Percentiles rank a stretch among this genome's conserved stretches.
Conservation (phyloP, 64 coral and sea anemone species). For the Dendronephthya gigantea region DNA sequence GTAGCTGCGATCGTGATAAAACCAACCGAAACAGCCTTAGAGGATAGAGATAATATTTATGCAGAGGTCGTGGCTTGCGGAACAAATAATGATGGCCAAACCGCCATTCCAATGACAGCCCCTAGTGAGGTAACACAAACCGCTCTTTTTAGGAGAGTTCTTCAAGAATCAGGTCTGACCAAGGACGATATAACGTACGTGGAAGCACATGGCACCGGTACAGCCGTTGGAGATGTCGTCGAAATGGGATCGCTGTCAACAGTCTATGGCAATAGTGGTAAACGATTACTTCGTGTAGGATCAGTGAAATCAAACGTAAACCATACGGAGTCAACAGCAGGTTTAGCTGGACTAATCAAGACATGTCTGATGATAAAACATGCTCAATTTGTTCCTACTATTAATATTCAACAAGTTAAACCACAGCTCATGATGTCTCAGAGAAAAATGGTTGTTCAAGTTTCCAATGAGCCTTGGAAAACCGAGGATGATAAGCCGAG, state of each 20-base stretch:
- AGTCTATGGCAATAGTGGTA: conserved; percentile 34
- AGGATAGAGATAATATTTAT: conserved; percentile 60
- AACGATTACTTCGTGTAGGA: conserved; percentile 27
- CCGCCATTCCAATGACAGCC: conserved; percentile 58
- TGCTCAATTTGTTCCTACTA: conserved; percentile 43
- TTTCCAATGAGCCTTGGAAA: conserved; percentile 27
- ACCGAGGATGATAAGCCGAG: conserved; percentile 25
- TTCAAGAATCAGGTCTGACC: conserved; percentile 51
- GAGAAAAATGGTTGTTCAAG: conserved; percentile 38
- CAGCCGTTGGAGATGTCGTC: conserved; percentile 60
- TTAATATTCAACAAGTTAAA: conserved; percentile 46
- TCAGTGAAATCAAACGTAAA: conserved; percentile 76
- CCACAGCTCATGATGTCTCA: conserved; percentile 46
- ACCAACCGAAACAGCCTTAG: conserved; percentile 24
- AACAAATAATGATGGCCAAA: conserved; percentile 69
- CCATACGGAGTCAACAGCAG: conserved; percentile 71
- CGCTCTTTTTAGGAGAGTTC: conserved; percentile 31
- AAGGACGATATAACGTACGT: conserved; percentile 57
- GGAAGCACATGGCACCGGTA: conserved; percentile 77
- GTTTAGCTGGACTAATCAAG: conserved; percentile 60
- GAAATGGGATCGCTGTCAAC: conserved; percentile 47
- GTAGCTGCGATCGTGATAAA: conserved; percentile 63
- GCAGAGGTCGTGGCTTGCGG: conserved; percentile 57
- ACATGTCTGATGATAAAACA: conserved; percentile 55
- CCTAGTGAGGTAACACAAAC: conserved; percentile 53